phyloP scores from a whole-genome alignment of 2,888 invertebrate genomes.

The Rambutsinella grinnellia region DNA sequence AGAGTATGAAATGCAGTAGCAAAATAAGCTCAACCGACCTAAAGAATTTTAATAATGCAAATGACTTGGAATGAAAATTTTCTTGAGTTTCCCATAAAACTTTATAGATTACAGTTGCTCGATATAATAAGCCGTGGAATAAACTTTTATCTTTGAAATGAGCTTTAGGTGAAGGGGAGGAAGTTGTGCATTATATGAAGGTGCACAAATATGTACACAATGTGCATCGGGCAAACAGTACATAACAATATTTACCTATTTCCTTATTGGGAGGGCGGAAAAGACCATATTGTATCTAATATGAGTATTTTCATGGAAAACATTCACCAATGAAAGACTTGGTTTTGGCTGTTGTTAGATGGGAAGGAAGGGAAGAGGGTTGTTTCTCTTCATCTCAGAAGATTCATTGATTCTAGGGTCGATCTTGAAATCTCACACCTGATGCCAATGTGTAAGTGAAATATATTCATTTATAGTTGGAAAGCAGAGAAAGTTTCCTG shows the following conservation, averaged over 20 bases:
- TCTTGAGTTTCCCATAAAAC: conserved; percentile 25
- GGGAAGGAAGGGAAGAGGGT: conserved; percentile 6
- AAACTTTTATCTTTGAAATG: conserved; percentile 36
- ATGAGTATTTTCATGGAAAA: too few species aligned
- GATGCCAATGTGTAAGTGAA: conserved; percentile 46
- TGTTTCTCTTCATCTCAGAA: conserved; percentile 10
- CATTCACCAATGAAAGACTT: too few species aligned
- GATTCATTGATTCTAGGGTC: conserved; percentile 54
- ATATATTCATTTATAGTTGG: conserved; percentile 5
- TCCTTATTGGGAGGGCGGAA: not conserved
- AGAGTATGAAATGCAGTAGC: too few species aligned
- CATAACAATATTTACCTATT: not conserved
- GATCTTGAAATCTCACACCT: conserved; percentile 51
- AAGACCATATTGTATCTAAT: too few species aligned
- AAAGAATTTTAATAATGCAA: conserved; percentile 44
- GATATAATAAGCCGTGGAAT: conserved; percentile 28
- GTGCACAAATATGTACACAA: not conserved
- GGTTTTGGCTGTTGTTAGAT: too few species aligned
- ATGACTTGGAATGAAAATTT: conserved; percentile 31
- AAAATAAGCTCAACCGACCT: conserved; percentile 20
- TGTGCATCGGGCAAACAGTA: not conserved
- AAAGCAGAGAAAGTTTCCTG: not conserved
- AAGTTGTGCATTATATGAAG: not conserved
- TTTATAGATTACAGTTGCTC: conserved; percentile 39
- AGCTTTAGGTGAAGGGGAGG: conserved; percentile 1